phyloP scores from a whole-genome alignment of 2,888 invertebrate genomes.

The Suillia variegata region DNA sequence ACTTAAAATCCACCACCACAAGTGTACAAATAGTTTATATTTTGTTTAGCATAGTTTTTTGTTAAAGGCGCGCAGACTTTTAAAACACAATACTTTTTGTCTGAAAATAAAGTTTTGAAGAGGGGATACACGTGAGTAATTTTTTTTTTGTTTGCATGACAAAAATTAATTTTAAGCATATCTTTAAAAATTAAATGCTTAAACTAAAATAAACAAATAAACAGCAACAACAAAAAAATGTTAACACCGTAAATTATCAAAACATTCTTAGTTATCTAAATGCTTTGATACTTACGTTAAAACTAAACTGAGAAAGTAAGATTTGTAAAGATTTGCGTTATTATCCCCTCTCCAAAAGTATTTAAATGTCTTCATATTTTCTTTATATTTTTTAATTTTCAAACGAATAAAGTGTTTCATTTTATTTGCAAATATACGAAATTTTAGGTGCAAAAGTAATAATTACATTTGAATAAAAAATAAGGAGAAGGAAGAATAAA shows the following conservation, averaged over 20 bases:
- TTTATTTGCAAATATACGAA: slow-evolving; percentile 8
- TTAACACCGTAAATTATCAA: slow-evolving; percentile 14
- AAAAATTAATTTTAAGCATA: slow-evolving; percentile 20
- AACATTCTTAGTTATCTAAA: neutral
- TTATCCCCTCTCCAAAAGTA: slow-evolving; percentile 57
- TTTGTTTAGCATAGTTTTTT: slow-evolving; percentile 27
- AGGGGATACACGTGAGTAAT: slow-evolving; percentile 60
- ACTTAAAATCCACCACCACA: slow-evolving; percentile 20
- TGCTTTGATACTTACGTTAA: slow-evolving; percentile 4
- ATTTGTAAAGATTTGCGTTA: slow-evolving; percentile 35
- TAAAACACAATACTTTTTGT: slow-evolving; percentile 47
- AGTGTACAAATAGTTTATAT: slow-evolving; percentile 17
- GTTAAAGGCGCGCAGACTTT: slow-evolving; percentile 39
- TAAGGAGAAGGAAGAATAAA: slow-evolving; percentile 32
- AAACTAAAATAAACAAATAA: slow-evolving; percentile 29
- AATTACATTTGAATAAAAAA: slow-evolving; percentile 14
- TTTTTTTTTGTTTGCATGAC: slow-evolving; percentile 42
- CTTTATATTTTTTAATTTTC: slow-evolving; percentile 20
- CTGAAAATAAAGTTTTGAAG: slow-evolving; percentile 62
- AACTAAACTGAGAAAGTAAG: slow-evolving; percentile 12
- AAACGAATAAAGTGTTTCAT: neutral
- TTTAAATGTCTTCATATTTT: no score
- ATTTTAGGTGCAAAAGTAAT: slow-evolving; percentile 15
- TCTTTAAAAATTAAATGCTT: slow-evolving; percentile 7
- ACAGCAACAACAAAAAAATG: slow-evolving; percentile 30